Conservation (phyloP, 1,140 invertebrate genomes). For the Hylyphantes graminicola region DNA sequence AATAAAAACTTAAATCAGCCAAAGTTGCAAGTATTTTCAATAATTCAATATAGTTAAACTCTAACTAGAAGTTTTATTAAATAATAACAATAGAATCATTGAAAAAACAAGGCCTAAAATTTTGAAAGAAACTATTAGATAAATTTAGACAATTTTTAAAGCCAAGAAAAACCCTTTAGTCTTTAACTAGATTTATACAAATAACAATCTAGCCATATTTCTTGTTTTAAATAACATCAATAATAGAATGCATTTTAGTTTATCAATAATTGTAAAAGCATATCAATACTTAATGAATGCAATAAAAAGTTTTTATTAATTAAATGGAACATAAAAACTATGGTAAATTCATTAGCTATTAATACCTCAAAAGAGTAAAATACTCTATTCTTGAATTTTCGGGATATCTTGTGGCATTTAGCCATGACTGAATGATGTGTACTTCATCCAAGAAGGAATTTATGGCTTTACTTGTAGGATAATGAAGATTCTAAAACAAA, state of each 20-base stretch:
- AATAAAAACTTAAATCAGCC: background rate
- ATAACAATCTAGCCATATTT: background rate
- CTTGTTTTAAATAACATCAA: background rate
- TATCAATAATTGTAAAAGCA: background rate
- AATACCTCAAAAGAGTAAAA: constrained; percentile 18
- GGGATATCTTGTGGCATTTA: background rate
- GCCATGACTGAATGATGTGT: constrained; percentile 6
- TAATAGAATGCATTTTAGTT: background rate
- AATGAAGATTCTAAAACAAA: constrained; percentile 6
- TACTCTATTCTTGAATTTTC: constrained; percentile 3
- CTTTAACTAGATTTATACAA: background rate
- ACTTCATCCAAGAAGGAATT: background rate
- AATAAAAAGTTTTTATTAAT: background rate
- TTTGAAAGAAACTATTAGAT: too few relatives aligned
- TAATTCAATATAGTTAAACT: background rate
- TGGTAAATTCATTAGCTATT: background rate
- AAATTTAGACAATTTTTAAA: too few relatives aligned
- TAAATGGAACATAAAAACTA: background rate
- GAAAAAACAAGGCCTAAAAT: too few relatives aligned
- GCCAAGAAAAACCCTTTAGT: too few relatives aligned
- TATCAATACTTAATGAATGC: background rate
- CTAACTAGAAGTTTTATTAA: background rate
- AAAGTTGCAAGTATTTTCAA: background rate
- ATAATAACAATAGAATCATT: too few relatives aligned
- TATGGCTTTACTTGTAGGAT: background rate